Conservation (phyloP, 1,140 invertebrate species). For the Drosophila elegans region DNA sequence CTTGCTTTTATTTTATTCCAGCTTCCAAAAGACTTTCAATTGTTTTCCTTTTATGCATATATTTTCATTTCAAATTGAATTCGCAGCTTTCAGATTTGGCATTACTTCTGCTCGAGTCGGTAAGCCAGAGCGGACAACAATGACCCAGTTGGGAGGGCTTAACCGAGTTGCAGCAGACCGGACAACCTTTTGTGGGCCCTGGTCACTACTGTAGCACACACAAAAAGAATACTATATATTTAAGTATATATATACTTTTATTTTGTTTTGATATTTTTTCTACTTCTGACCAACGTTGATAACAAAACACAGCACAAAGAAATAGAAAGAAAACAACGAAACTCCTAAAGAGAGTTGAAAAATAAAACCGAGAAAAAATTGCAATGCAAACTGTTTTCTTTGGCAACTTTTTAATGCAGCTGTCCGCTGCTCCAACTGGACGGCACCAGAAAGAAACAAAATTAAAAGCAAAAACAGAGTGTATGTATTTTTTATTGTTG, state of each 20-base stretch:
- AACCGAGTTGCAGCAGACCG: constrained; percentile 57
- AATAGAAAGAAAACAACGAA: constrained; percentile 46
- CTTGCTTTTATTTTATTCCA: background rate
- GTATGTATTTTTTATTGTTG: constrained; percentile 68
- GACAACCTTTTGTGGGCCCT: constrained; percentile 56
- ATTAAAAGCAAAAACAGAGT: constrained; percentile 53
- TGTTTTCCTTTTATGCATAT: constrained; percentile 17
- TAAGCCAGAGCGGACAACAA: constrained; percentile 43
- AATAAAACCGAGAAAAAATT: constrained; percentile 69
- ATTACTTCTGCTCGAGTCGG: constrained; percentile 42
- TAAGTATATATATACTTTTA: constrained; percentile 37
- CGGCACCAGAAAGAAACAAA: constrained; percentile 50
- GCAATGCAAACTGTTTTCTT: constrained; percentile 82
- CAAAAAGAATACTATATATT: constrained; percentile 41
- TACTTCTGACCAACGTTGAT: constrained; percentile 49
- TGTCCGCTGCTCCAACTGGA: constrained; percentile 49
- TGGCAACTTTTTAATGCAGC: constrained; percentile 78
- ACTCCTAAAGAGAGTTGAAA: constrained; percentile 35
- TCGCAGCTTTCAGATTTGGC: constrained; percentile 33
- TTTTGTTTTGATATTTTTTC: constrained; percentile 33
- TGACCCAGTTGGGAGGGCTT: constrained; percentile 52
- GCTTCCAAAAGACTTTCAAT: constrained; percentile 24
- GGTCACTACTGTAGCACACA: constrained; percentile 55
- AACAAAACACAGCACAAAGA: constrained; percentile 65
- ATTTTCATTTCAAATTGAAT: constrained; percentile 36